Base-by-base conservation (phyloP, 1,140 invertebrate species). In the Saccostrea echinata region DNA sequence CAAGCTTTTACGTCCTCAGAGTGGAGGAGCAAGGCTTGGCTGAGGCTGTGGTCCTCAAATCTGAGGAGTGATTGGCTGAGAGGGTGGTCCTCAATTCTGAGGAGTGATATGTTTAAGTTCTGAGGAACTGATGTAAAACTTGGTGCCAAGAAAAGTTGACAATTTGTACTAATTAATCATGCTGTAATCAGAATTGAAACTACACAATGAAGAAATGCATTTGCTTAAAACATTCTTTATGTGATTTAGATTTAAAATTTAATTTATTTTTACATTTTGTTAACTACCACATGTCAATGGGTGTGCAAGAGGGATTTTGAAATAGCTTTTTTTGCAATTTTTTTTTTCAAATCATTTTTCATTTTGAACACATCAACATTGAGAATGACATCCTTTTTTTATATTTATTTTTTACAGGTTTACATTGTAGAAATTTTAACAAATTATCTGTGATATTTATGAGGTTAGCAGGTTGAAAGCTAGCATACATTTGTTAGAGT, bases 11-110 rank as follows among this genome's bases (percentile, higher is more conserved):
- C 55, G 88, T 81, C 82, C 90, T 84, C 81, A 89, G 82, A 90
- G 85, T 91, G 86, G 90, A 86, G 91, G 87, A 82, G 24, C 90
- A 80, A 53, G 91, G 85, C 51, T 90, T 64, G 87, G 87, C 24
- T 85, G 80, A 30, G 24, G 53, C 0, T 11, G 24, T 84, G 0
- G n/a, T 33, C 30, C 68, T 76, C 27, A 30, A 3, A 16, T 27
- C 27, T 76, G 68, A 76, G 27, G 11, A 3, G 68, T 43, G 85
- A 33, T 90, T 64, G 87, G 87, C 35, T 88, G 81, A 55, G 24
- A 27, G 1, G 6, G 52, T 84, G 16, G n/a, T 33, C 30, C 68
- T 76, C 27, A 30, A 0, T 4, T 27, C 27, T 76, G 68, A 76
- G 27, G 27, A 43, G 43, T n/a, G n/a, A n/a, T n/a, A 61, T 61